Evolutionary conservation across 2,888 invertebrate species (phyloP).

Genomic region (Augiades crinisus): DNA sequence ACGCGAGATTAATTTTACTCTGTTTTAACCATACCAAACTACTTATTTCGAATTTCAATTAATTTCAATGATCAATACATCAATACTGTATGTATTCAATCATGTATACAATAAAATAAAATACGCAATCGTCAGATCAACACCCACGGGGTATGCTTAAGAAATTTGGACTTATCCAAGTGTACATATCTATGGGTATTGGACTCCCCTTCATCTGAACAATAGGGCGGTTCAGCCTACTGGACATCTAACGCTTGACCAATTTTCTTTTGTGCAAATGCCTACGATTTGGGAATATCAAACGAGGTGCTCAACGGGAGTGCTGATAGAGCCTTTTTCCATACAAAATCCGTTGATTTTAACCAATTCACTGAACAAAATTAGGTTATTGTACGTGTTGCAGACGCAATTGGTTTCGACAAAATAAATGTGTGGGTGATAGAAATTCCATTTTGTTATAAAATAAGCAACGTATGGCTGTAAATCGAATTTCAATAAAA

Average conservation of each 20-base stretch:
- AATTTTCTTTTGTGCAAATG: conserved; percentile 76
- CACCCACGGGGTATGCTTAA: conserved; percentile 17
- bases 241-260: conserved; percentile 78
- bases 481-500: neutral
- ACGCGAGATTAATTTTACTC: no score
- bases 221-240: conserved; percentile 68
- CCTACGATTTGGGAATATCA: conserved; percentile 72
- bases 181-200: conserved; percentile 20
- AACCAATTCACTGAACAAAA: conserved; percentile 59
- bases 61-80: no score
- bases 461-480: neutral
- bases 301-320: conserved; percentile 57
- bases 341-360: conserved; percentile 62
- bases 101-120: no score
- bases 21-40: no score
- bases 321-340: conserved; percentile 68
- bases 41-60: no score
- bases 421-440: neutral
- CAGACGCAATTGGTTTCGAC: conserved; percentile 9
- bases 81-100: no score
- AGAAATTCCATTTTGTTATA: neutral
- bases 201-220: conserved; percentile 63
- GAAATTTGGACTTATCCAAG: conserved; percentile 15
- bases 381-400: conserved; percentile 20
- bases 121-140: no score